Base-by-base conservation (phyloP, 1,140 invertebrate species). In the Drosophila nannoptera region DNA sequence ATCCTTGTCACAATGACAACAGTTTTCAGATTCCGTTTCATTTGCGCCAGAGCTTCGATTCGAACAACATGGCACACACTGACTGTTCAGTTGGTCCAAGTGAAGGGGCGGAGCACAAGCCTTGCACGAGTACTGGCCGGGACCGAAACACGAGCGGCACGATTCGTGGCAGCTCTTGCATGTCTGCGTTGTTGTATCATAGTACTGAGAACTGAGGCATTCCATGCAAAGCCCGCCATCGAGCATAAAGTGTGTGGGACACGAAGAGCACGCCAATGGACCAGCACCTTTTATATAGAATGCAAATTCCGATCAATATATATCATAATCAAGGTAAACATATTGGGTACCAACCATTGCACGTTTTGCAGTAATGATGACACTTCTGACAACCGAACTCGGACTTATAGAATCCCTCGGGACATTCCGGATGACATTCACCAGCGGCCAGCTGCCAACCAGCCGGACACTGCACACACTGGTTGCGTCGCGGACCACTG, bases 391-490 rank as follows among this genome's bases (percentile, higher is more conserved):
- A 96, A 0, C 95, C 94, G 75, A 92, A 95, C 36, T 93, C 92
- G 0, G 93, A 94, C 84, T 95, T 93, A 88, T 95, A 96, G 87
- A 94, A 96, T 14, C 95, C 94, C 88, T 95, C 93, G 4, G 96
- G 96, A 90, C 96, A 97, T 78, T 94, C 93, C 0, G 94, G 93
- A 75, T 95, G 93, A 83, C 96, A 97, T 84, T 95, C 93, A 4
- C 95, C 95, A 2, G 93, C 93, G 0, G 95, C 93, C 32, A 97
- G 89, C 83, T 94, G 93, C 93, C 94, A 95, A 8, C 93, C 93
- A 5, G 90, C 87, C 0, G 94, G 94, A 90, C 96, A 97, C 9
- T 92, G 93, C 0, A 96, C 94, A 89, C 96, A 97, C 83, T 97
- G 94, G 88, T 95, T 94, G 29, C 94, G 91, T 16, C 94, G 90